Evolutionary conservation across 2,888 invertebrate genomes (phyloP).

Genomic region (Megamerina dolium): DNA sequence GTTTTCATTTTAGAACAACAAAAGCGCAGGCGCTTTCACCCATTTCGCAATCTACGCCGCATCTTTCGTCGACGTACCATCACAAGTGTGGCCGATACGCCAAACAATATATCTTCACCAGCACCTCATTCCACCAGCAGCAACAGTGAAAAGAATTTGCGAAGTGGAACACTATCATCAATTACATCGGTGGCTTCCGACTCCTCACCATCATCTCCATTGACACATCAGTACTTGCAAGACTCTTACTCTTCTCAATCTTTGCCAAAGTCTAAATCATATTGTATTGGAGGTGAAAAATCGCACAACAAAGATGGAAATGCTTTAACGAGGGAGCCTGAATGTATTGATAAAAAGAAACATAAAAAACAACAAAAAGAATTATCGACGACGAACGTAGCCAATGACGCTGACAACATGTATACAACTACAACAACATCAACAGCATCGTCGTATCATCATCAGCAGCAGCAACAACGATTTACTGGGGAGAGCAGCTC

Average conservation of each 20-base stretch:
- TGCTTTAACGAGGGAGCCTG: not conserved
- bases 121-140: constrained; percentile 29
- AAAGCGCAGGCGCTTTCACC: constrained; percentile 48
- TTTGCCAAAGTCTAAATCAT: constrained; percentile 39
- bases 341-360: constrained; percentile 14
- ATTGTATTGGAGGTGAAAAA: constrained; percentile 9
- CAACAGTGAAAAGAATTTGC: constrained; percentile 40
- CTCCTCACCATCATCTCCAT: constrained; percentile 31
- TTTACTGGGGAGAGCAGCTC: not conserved
- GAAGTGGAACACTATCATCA: constrained; percentile 30
- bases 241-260: constrained; percentile 38
- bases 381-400: constrained; percentile 12
- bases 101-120: constrained; percentile 21
- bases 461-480: constrained; percentile 15
- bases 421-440: constrained; percentile 23
- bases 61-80: constrained; percentile 49
- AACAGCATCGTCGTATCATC: constrained; percentile 22
- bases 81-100: constrained; percentile 29
- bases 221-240: constrained; percentile 35
- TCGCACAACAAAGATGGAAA: too few relatives aligned
- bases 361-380: constrained; percentile 19
- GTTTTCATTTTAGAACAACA: constrained; percentile 37
- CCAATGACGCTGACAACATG: constrained; percentile 19
- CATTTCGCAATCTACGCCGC: constrained; percentile 47
- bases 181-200: constrained; percentile 20